A percentile compares a stretch with the other conserved stretches of the same genome.
Conservation (phyloP, 2,888 invertebrate genomes). For the Odontocolon sp. region DNA sequence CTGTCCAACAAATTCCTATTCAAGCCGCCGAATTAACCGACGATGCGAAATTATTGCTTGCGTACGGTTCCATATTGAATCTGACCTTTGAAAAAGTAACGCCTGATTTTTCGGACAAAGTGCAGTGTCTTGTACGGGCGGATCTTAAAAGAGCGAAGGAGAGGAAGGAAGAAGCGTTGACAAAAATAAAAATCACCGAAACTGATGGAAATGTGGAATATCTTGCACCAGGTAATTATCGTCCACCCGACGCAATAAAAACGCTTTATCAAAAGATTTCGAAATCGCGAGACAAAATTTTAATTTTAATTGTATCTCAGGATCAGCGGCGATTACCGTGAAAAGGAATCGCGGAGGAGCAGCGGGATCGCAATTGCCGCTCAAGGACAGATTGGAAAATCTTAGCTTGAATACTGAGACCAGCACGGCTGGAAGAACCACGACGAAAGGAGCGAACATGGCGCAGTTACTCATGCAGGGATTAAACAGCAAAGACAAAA, state of each 20-base stretch:
- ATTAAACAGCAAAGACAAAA: conserved; percentile 91
- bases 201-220: conserved; percentile 82
- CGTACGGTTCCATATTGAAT: conserved; percentile 71
- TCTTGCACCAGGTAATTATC: conserved; percentile 76
- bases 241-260: background rate
- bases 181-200: conserved; percentile 80
- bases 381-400: conserved; percentile 92
- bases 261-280: background rate
- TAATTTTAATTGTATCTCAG: conserved; percentile 25
- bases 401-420: conserved; percentile 85
- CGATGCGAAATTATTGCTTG: conserved; percentile 73
- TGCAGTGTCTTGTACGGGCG: conserved; percentile 81
- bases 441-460: conserved; percentile 84
- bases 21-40: conserved; percentile 78
- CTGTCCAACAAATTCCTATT: conserved; percentile 83
- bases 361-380: conserved; percentile 85
- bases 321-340: conserved; percentile 61
- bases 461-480: conserved; percentile 92
- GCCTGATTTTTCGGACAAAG: conserved; percentile 79
- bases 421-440: conserved; percentile 80
- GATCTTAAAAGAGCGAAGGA: conserved; percentile 77
- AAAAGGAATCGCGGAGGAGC: conserved; percentile 78
- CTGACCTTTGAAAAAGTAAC: conserved; percentile 74
- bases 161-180: conserved; percentile 74
- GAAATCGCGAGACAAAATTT: background rate